These are phyloP conservation scores for Coregonus ussuriensis DNA, from an alignment of 2,797 vertebrate species.

Conservation along the genomic window DNA sequence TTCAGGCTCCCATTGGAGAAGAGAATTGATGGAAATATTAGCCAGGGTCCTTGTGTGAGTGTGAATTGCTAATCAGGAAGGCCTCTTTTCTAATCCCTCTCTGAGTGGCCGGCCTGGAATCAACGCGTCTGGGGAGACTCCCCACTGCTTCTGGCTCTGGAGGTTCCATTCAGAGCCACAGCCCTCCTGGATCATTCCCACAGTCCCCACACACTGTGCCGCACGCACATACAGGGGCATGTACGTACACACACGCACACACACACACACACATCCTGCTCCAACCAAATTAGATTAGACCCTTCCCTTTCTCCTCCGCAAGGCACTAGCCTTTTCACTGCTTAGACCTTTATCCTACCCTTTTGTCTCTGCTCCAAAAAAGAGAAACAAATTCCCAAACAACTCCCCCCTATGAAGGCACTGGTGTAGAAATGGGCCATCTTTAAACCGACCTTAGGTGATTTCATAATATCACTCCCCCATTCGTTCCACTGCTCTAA, in stretches of 20 bases:
- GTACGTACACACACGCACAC: slow-evolving; percentile 74
- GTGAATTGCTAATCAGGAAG: slow-evolving; percentile 97
- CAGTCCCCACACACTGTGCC: slow-evolving; percentile 86
- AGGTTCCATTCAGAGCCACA: slow-evolving; percentile 87
- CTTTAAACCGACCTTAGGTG: slow-evolving; percentile 65
- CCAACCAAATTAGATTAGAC: slow-evolving; percentile 99
- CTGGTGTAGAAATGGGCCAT: slow-evolving; percentile 59
- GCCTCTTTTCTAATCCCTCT: slow-evolving; percentile 90
- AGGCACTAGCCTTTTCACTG: slow-evolving; percentile 93
- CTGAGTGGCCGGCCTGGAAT: slow-evolving; percentile 93
- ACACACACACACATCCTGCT: slow-evolving; percentile 84
- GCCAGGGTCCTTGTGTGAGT: slow-evolving; percentile 85
- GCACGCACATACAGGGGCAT: slow-evolving; percentile 80
- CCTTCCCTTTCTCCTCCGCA: slow-evolving; percentile 85
- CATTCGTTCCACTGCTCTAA: slow-evolving; percentile 67
- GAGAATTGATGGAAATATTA: slow-evolving; percentile 88
- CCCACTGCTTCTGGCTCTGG: slow-evolving; percentile 95
- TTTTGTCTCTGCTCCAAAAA: slow-evolving; percentile 74
- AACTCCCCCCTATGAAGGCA: slow-evolving; percentile 49
- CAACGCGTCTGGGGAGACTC: slow-evolving; percentile 86
- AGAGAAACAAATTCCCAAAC: slow-evolving; percentile 77
- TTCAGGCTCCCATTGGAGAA: slow-evolving; percentile 55
- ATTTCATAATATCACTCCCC: slow-evolving; percentile 53
- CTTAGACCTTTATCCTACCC: slow-evolving; percentile 78
- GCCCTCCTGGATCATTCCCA: slow-evolving; percentile 94